Base-by-base conservation (phyloP, 1,140 invertebrate genomes). In the Drosophila parvula region DNA sequence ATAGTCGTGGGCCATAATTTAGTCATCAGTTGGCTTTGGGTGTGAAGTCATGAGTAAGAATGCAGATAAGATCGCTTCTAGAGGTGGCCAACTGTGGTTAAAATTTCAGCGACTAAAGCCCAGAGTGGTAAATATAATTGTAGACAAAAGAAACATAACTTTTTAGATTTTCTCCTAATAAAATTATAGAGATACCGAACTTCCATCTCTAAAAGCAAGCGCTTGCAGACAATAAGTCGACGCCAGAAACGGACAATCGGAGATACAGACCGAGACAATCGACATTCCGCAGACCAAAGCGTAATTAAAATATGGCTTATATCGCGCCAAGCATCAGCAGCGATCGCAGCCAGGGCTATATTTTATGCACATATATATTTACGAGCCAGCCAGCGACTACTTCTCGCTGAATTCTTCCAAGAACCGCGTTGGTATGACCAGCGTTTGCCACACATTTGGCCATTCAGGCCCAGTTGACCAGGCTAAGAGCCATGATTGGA, bases 401-500 rank as follows among this genome's bases (percentile, higher is more conserved):
- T 64, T 64, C 22, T 27, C n/a, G 22, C 61, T 44, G 68, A 82
- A 85, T 84, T 84, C 82, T 85, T 74, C 78, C 64, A 67, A 85
- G 81, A 85, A 85, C 64, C 45, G 61, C 71, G 40, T 65, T 65
- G 62, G 57, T 32, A 28, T n/a, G 40, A 16, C 40, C 62, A 61
- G 11, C 59, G 28, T 18, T 70, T 47, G 64, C 57, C 60, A 67
- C 69, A 79, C 64, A 67, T 85, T 85, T 84, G 81, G 78, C 53
- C 43, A 58, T 59, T 70, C 51, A 10, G 41, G 53, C 81, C 77
- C 76, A 56, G 74, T 80, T 80, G 73, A 79, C 65, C 79, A 68
- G 76, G 47, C 55, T 55, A 58, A 61, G 14, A 68, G 64, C 53
- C 71, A 73, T 61, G 64, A 60, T 79, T 65, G 74, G 32, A 41